Conservation (phyloP, 92 coral and sea anemone genomes). For the Phenganax stokvisi region DNA sequence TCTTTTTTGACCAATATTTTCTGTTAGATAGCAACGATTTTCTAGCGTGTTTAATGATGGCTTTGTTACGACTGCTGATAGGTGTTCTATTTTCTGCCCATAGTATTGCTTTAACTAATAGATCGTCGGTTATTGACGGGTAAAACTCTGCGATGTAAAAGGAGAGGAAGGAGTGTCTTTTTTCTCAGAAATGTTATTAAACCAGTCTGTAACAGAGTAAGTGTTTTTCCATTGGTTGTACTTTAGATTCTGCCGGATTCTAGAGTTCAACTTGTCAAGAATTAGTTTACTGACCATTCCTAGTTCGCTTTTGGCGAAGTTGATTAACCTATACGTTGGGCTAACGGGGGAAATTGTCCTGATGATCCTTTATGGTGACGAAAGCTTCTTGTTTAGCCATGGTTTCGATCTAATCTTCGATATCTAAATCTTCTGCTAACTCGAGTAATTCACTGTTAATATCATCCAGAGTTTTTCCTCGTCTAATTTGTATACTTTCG, state of each 20-base stretch:
- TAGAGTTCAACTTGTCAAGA: conserved; percentile 6
- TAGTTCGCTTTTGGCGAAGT: neutral
- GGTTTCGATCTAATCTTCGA: too few species aligned
- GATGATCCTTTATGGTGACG: conserved; percentile 6
- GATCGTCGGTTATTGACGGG: conserved; percentile 35
- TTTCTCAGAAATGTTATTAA: neutral
- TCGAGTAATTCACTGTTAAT: neutral
- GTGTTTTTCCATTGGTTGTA: conserved; percentile 29
- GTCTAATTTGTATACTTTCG: neutral
- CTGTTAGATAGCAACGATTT: conserved; percentile 31
- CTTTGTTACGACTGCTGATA: neutral
- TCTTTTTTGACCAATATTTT: conserved; percentile 25
- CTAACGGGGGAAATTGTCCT: conserved; percentile 2
- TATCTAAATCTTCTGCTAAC: neutral
- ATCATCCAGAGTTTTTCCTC: neutral
- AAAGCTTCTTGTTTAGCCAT: neutral
- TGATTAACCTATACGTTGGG: conserved; percentile 16
- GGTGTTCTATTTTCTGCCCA: conserved; percentile 18
- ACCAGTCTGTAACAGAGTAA: neutral
- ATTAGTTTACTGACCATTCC: conserved; percentile 26
- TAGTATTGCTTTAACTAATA: conserved; percentile 16
- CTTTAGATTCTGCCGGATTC: neutral
- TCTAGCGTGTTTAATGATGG: conserved; percentile 29
- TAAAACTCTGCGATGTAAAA: conserved; percentile 37
- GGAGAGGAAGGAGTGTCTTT: neutral